Evolutionary conservation across 2,797 vertebrate species (phyloP), one percentile per base, ranked within the genome.

Genomic region (Remorina albescens): DNA sequence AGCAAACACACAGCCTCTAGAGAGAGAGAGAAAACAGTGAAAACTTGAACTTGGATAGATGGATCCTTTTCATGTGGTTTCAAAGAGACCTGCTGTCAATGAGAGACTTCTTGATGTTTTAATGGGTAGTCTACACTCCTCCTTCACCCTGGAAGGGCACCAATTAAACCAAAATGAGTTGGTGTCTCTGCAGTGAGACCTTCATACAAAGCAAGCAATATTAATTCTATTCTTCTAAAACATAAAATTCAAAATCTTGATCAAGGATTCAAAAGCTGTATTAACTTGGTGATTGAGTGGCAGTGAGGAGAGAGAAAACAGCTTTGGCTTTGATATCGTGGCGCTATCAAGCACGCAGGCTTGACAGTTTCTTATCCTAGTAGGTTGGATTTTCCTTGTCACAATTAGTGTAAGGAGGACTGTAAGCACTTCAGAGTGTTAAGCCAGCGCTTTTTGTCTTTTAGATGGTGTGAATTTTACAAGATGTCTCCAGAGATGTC

Each of bases 41-140:
- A 28, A 18, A 19, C 15, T 21, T 3, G 34, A 25, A 51, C 46
- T 57, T 53, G 55, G 39, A 9, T 18, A 10, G 23, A 59, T 26
- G 26, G 57, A 71, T 67, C 64, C 23, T 67, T 82, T 82, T 85
- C 44, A 83, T 82, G 7, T 70, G 63, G 15, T 80, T 80, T 88
- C 71, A 76, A 78, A 78, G 63, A 66, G 12, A 54, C 34, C 55
- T 63, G 47, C 47, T 53, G 68, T 69, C 61, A 72, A 57, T 71
- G 49, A 59, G 8, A 50, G 23, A 12, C 53, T 30, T 25, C 26
- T 67, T 67, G 51, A 77, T 34, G 53, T 65, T 44, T 80, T 71
- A 66, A 82, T 71, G 61, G 71, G 26, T 16, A 62, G 4, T 13
- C 32, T 18, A 61, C 21, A 51, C n/a, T 13, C 50, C 82, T 62